These are phyloP conservation scores for Mesorhabditis belari DNA, from an alignment of 2,888 invertebrate genomes.

Conservation along the genomic window DNA sequence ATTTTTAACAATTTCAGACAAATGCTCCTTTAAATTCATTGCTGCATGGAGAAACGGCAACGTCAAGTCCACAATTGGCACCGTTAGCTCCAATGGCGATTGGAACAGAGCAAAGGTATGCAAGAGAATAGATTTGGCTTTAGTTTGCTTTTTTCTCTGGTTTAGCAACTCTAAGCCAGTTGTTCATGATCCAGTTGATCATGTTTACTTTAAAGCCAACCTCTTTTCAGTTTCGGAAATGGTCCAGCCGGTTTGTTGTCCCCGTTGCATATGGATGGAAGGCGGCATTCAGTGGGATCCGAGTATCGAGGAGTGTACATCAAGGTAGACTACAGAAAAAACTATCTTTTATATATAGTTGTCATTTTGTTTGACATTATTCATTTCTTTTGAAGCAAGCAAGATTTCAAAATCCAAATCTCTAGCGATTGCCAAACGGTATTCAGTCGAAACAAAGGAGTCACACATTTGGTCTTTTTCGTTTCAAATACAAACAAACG, in stretches of 20 bases:
- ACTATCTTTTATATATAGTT: no score
- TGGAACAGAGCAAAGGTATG: slow-evolving; percentile 11
- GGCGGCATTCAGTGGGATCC: slow-evolving; percentile 3
- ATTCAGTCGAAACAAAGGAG: no score
- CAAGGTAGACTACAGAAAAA: slow-evolving; percentile 17
- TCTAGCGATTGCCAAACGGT: no score
- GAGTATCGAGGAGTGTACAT: slow-evolving; percentile 20
- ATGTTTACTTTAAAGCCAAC: background rate
- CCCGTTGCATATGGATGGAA: slow-evolving; percentile 35
- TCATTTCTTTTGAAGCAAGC: no score
- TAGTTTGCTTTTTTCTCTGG: background rate
- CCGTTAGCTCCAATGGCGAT: slow-evolving; percentile 41
- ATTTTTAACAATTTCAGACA: background rate
- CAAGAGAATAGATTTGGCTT: no score
- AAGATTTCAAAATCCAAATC: no score
- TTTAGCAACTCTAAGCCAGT: background rate
- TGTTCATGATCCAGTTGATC: background rate
- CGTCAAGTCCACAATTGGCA: slow-evolving; percentile 32
- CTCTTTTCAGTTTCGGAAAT: slow-evolving; percentile 27
- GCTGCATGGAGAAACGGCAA: background rate
- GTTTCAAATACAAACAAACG: background rate
- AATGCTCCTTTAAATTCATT: background rate
- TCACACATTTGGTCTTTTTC: no score
- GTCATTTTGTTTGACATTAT: no score
- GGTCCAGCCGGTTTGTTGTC: slow-evolving; percentile 42